Conservation (phyloP, 2,888 invertebrate genomes). For the Conus canariensis region DNA sequence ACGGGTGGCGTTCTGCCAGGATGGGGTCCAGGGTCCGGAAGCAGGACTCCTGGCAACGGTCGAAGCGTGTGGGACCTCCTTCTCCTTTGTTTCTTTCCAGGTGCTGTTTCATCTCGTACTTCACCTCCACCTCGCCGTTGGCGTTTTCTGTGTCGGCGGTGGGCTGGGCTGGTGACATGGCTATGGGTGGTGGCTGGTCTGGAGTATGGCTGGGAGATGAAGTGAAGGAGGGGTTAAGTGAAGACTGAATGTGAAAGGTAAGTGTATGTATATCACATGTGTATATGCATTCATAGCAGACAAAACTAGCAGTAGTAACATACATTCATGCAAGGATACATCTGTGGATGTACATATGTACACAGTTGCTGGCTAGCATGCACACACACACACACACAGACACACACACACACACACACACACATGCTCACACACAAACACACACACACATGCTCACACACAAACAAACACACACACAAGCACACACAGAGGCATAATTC, state of each 20-base stretch:
- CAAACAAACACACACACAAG: background rate
- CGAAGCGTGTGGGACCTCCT: conserved; percentile 43
- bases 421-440: background rate
- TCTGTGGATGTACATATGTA: background rate
- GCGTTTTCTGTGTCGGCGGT: background rate
- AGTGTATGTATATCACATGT: background rate
- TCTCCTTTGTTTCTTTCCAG: background rate
- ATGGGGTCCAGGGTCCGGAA: conserved; percentile 58
- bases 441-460: background rate
- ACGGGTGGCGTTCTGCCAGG: conserved; percentile 64
- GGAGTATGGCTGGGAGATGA: background rate
- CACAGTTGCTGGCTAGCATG: no score
- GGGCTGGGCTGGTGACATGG: background rate
- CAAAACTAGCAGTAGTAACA: background rate
- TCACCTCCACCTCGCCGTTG: conserved; percentile 6
- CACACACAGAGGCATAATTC: background rate
- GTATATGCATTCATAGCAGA: background rate
- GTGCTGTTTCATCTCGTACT: conserved; percentile 31
- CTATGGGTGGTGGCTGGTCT: background rate
- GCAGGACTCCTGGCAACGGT: conserved; percentile 49
- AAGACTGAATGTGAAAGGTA: background rate
- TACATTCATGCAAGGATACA: background rate
- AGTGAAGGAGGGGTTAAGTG: background rate
- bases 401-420: background rate
- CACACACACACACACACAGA: background rate